Conservation (phyloP, 2,113 vertebrate species). For the Odobenus rosmarus region DNA sequence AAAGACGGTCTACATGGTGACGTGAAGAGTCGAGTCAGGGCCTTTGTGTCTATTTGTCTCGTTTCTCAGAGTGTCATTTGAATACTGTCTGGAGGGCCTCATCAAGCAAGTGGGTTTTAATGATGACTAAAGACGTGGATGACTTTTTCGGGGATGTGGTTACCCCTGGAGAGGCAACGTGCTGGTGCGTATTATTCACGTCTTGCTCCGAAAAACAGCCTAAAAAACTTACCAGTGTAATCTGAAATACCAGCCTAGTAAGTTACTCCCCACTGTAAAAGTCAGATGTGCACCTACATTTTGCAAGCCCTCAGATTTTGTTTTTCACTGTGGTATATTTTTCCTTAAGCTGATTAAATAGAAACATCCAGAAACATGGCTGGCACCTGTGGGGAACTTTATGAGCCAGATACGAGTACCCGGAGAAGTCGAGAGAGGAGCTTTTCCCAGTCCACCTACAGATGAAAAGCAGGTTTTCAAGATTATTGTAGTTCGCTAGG, state of each 20-base stretch:
- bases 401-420: not conserved
- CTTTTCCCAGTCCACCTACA: not conserved
- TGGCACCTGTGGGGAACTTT: too few relatives aligned
- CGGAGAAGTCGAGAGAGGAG: not conserved
- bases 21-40: not conserved
- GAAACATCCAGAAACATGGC: not conserved
- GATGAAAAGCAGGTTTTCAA: not conserved
- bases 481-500: too few relatives aligned
- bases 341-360: not conserved
- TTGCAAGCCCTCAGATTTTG: too few relatives aligned
- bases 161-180: fast-evolving
- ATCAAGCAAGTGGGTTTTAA: not conserved
- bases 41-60: not conserved
- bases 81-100: not conserved
- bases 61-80: not conserved
- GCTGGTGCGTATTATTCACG: fast-evolving
- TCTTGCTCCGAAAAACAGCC: not conserved
- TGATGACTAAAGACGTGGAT: not conserved
- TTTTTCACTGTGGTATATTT: not conserved
- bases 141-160: not conserved
- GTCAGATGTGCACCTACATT: not conserved
- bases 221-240: too few relatives aligned
- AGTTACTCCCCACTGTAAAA: not conserved
- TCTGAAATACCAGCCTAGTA: not conserved
- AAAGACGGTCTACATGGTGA: too few relatives aligned